These are phyloP conservation scores for Notocelia uddmanniana DNA, from an alignment of 2,888 invertebrate species.

Conservation along the genomic window DNA sequence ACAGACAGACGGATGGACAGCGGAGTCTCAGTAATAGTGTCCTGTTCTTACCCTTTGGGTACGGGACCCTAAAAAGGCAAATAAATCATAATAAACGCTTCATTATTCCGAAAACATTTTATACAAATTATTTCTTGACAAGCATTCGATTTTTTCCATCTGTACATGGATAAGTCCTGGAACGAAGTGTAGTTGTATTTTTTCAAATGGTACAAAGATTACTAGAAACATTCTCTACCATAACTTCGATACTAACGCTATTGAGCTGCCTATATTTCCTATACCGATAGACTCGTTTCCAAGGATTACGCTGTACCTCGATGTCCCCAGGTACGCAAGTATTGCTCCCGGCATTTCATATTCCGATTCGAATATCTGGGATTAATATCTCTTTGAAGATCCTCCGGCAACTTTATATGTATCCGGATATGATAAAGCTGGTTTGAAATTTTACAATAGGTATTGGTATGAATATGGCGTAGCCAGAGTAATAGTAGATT, in stretches of 20 bases:
- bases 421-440: slow-evolving; percentile 25
- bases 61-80: no score
- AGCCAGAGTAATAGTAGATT: neutral
- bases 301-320: slow-evolving; percentile 23
- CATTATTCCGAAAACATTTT: no score
- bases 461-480: neutral
- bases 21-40: no score
- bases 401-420: slow-evolving; percentile 22
- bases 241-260: neutral
- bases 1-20: no score
- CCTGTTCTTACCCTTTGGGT: no score
- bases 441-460: neutral
- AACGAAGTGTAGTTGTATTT: no score
- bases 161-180: no score
- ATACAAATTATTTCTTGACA: no score
- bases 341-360: slow-evolving; percentile 42
- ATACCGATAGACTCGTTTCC: slow-evolving; percentile 17
- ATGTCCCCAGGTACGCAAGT: slow-evolving; percentile 40
- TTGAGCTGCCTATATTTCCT: neutral
- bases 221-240: slow-evolving; percentile 4
- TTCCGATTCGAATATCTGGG: slow-evolving; percentile 39
- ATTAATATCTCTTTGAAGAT: slow-evolving; percentile 45
- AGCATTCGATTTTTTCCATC: no score
- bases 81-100: no score
- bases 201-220: neutral